Conservation (phyloP, 1,140 invertebrate genomes). For the Brachionus koreanus region DNA sequence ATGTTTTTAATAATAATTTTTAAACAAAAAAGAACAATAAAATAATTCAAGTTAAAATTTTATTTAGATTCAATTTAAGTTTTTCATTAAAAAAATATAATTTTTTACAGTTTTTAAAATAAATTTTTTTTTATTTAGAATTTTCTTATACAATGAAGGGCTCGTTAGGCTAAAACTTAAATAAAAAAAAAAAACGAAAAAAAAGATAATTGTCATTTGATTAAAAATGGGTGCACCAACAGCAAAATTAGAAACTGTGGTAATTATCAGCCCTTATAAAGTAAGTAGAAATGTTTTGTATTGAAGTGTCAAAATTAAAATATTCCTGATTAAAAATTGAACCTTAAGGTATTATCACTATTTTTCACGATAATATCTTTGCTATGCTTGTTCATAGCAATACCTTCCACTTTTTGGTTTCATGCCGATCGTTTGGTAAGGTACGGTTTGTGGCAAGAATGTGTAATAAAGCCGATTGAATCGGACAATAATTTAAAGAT, state of each 20-base stretch:
- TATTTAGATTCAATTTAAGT: too few relatives aligned
- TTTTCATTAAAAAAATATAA: too few relatives aligned
- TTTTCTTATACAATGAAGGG: not conserved
- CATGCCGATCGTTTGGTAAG: not conserved
- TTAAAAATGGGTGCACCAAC: conserved; percentile 33
- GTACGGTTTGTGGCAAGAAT: conserved; percentile 42
- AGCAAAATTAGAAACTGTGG: conserved; percentile 40
- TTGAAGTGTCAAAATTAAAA: not conserved
- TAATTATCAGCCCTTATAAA: conserved; percentile 37
- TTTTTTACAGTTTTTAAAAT: too few relatives aligned
- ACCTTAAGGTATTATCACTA: not conserved
- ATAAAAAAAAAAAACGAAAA: not conserved
- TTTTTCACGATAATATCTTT: conserved; percentile 12
- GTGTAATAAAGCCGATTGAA: not conserved
- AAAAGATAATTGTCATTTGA: not conserved
- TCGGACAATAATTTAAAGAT: not conserved
- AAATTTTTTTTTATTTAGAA: not conserved
- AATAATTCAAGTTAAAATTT: too few relatives aligned
- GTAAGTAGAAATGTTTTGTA: conserved; percentile 12
- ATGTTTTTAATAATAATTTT: too few relatives aligned
- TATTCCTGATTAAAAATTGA: not conserved
- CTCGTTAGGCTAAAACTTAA: not conserved
- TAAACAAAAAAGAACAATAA: too few relatives aligned
- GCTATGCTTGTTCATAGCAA: conserved; percentile 11
- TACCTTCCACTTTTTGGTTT: conserved; percentile 42